Evolutionary conservation across 2,113 vertebrate species (phyloP).

Genomic region (Macrotus californicus): DNA sequence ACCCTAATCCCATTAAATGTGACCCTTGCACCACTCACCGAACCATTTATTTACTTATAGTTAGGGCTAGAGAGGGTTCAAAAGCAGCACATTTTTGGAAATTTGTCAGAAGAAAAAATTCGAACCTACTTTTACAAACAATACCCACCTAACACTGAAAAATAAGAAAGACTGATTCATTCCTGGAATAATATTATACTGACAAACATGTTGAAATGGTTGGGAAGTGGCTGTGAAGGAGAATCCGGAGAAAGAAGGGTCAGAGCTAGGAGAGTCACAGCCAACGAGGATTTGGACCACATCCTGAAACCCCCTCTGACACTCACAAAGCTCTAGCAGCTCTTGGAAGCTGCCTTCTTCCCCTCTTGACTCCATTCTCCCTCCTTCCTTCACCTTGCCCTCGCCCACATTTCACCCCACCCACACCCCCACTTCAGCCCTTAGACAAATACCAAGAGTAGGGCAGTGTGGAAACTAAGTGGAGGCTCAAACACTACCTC

Average conservation of each 20-base stretch:
- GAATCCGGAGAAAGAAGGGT: constrained; percentile 13
- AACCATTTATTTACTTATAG: constrained; percentile 66
- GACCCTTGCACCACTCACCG: constrained; percentile 37
- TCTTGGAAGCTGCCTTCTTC: neutral
- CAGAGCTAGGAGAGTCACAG: neutral
- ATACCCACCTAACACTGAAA: neutral
- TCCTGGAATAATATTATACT: neutral
- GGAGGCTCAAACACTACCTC: constrained; percentile 31
- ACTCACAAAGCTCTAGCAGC: neutral
- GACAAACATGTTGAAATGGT: neutral
- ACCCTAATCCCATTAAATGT: constrained; percentile 71
- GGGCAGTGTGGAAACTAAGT: neutral
- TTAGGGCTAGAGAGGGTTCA: constrained; percentile 32
- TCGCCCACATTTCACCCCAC: neutral
- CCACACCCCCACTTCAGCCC: neutral
- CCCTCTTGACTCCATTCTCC: neutral
- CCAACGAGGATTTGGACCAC: constrained; percentile 27
- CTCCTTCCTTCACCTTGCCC: neutral
- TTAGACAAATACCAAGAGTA: constrained; percentile 47
- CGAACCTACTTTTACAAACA: constrained; percentile 39
- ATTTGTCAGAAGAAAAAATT: constrained; percentile 1
- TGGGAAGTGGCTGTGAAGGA: neutral
- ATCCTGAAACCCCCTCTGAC: neutral
- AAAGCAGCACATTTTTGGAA: constrained; percentile 11
- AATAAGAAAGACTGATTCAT: neutral